phyloP scores from a whole-genome alignment of 2,113 vertebrate genomes.

The Falco punctatus region DNA sequence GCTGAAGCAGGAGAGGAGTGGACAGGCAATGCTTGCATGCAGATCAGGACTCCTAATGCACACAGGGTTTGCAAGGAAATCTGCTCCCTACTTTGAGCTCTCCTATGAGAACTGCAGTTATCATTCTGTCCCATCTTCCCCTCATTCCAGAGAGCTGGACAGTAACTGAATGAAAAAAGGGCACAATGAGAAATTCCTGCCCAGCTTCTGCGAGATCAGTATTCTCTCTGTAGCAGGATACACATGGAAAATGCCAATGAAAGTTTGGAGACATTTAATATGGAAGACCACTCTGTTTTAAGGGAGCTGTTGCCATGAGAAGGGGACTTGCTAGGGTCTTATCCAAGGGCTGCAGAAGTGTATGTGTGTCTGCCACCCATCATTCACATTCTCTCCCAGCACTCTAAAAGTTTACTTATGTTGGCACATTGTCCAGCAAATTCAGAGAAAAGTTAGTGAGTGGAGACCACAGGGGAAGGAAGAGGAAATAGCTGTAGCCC shows the following conservation, averaged over 20 bases:
- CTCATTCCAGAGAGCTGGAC: not conserved
- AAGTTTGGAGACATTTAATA: not conserved
- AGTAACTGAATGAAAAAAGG: not conserved
- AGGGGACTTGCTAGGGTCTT: not conserved
- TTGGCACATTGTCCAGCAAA: not conserved
- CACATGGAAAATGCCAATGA: not conserved
- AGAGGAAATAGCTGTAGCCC: not conserved
- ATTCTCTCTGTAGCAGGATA: not conserved
- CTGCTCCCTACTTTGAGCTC: not conserved
- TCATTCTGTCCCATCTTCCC: not conserved
- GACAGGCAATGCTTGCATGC: not conserved
- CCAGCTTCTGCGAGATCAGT: not conserved
- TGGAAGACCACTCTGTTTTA: not conserved
- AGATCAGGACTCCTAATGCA: not conserved
- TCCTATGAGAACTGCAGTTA: not conserved
- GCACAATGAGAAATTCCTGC: fast-evolving
- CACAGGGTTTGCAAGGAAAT: not conserved
- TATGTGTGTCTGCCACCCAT: not conserved
- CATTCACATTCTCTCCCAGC: not conserved
- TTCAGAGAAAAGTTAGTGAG: not conserved
- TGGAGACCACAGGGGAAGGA: not conserved
- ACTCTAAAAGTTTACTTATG: not conserved
- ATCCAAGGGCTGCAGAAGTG: not conserved
- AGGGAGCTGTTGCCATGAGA: not conserved
- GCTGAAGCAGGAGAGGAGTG: not conserved